Evolutionary conservation across 2,888 invertebrate genomes (phyloP), one percentile per base, ranked within the genome.

Genomic region (Calameuta filiformis): DNA sequence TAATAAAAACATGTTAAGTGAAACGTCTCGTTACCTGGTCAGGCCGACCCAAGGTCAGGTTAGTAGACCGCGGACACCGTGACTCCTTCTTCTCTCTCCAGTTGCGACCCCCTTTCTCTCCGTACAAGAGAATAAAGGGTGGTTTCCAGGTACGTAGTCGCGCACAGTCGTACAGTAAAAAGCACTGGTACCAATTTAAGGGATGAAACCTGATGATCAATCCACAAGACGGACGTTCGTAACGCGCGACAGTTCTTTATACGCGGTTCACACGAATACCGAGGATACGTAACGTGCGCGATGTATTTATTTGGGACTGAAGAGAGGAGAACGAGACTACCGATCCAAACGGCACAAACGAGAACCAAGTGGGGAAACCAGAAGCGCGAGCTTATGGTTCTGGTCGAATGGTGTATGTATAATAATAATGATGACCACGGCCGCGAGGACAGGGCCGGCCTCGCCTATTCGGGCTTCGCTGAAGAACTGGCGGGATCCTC

Each of bases 21-120:
- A 33, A 56, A 56, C 40, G 23, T 56, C 56, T 56, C 15, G 2
- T 87, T 84, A 90, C 91, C 89, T 89, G 89, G 87, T 89, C 88
- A 83, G 86, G 83, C 86, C 86, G 89, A 87, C 87, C 88, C 90
- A 90, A 91, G 91, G 90, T 90, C 90, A 89, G 89, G 89, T 90
- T 87, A 90, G 86, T 89, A 87, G 89, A 89, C 88, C 88, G 87
- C 83, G 84, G 79, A 83, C 80, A 82, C 81, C 82, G 80, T 78
- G 76, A 82, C 80, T 82, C 81, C 35, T 56, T 69, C 75, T n/a
- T 33, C 33, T 33, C 31, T 33, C 71, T 71, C 4, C 56, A 56
- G 6, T 56, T 23, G 56, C 56, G 23, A 23, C 9, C 56, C 40
- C 4, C 23, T 23, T 9, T 15, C 23, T 9, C 23, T 56, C 56